Base-by-base conservation (phyloP, 2,113 vertebrate genomes). In the Myanophis thanlyinensis region DNA sequence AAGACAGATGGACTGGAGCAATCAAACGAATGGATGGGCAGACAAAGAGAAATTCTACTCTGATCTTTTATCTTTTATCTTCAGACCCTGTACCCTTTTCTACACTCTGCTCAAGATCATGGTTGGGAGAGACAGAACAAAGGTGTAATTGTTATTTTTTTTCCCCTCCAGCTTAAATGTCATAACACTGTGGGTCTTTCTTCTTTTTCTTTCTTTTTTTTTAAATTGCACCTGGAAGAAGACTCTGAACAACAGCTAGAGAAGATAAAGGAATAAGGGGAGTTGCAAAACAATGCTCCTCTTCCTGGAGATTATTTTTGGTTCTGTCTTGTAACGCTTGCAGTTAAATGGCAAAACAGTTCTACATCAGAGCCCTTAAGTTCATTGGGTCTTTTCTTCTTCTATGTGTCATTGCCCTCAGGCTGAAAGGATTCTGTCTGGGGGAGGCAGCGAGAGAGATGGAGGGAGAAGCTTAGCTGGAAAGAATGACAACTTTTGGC, bases 1-100 rank as follows among this genome's bases (percentile, higher is more conserved):
- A 91, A 94, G 94, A 91, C 87, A 93, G 92, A 95, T 94, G 94
- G 94, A 94, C 92, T 91, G 0, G 5, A 95, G 94, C 88, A 95
- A 93, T 93, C 95, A 94, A 88, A 93, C 56, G 93, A 94, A 93
- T 0, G 18, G n/a, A 80, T 93, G 92, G 90, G 67, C 86, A 92
- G 90, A 93, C 47, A 95, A 93, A 94, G 53, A 95, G 91, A 94
- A 94, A 94, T 92, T 92, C 86, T 94, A 90, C 92, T 67, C 48
- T 88, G 93, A 7, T 2, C 6, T 91, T 96, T 95, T 93, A 7
- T 2, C 6, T 91, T 96, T 95, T 93, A 87, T 93, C n/a, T 94
- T 85, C 80, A 91, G 80, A n/a, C n/a, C 56, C 89, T 90, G 15
- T 52, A 91, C 88, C 46, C 46, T 54, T 95, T 94, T 92, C 56